Evolutionary conservation across 2,113 vertebrate species (phyloP).

Genomic region (Damaliscus lunatus): DNA sequence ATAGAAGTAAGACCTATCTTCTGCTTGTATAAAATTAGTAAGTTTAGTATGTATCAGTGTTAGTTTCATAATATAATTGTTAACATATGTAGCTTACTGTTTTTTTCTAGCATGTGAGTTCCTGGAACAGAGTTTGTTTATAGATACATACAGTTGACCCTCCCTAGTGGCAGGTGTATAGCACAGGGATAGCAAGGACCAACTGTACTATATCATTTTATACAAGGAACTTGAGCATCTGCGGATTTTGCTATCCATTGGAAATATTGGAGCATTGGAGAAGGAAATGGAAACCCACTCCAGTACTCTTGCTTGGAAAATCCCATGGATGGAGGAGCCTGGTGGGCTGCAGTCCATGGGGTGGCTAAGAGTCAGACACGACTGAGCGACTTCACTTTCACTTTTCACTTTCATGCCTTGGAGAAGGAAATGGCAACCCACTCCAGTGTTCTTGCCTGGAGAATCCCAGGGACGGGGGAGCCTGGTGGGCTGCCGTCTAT

Average conservation of each 20-base stretch:
- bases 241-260: not conserved
- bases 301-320: too few species aligned
- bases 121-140: not conserved
- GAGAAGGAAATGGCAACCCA: too few species aligned
- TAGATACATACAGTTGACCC: not conserved
- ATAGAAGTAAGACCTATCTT: not conserved
- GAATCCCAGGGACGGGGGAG: too few species aligned
- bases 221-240: not conserved
- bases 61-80: not conserved
- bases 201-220: not conserved
- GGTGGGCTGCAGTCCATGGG: too few species aligned
- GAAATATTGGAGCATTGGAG: not conserved
- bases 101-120: not conserved
- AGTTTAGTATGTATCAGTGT: not conserved
- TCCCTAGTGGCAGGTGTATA: not conserved
- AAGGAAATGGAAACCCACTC: too few species aligned
- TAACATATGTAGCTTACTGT: not conserved
- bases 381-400: too few species aligned
- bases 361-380: too few species aligned
- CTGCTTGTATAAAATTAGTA: not conserved
- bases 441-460: too few species aligned
- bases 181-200: not conserved
- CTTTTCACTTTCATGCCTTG: too few species aligned
- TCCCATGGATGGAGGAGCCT: too few species aligned
- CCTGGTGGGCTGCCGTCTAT: too few species aligned